Evolutionary conservation across 2,888 invertebrate species (phyloP), one percentile per base, ranked within the genome.

Genomic region (Erannis defoliaria): DNA sequence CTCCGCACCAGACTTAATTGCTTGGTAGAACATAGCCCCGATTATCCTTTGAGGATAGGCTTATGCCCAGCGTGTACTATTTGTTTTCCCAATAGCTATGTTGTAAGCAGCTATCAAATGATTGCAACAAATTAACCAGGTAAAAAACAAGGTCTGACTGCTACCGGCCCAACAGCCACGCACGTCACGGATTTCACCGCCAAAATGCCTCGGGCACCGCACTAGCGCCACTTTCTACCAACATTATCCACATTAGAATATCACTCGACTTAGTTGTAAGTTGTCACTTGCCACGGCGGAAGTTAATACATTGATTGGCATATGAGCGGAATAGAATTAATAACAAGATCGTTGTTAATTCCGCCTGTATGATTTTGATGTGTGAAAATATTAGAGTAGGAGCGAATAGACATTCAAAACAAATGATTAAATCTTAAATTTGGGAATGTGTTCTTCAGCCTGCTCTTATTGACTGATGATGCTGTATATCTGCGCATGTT

Each of bases 171-270:
- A 48, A 9, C 33, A 23, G n/a, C 16, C 19, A 33, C 37, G 9
- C 49, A 61, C 65, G 66, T 68, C 67, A 68, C 56, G 26, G 66
- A 70, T 70, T 72, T 72, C 72, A 67, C 70, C 65, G 59, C 60
- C 66, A 40, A 63, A 72, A 58, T 62, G 66, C 72, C 64, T 38
- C 40, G 38, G 60, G 68, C 65, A 60, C 62, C 57, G 16, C 14
- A 16, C 26, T 50, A 26, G 64, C 70, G 68, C 70, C 61, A 58
- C 70, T 71, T 71, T 71, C 70, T 70, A 66, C 26, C 45, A 54
- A 42, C 62, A 40, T 46, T 33, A 59, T 26, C 10, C 29, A 23
- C 42, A 55, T 60, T 55, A 55, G 37, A 49, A 61, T 54, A 53
- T 49, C 18, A 43, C 26, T 43, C 14, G 14, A 45, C 14, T 29